phyloP scores from a whole-genome alignment of 2,113 vertebrate genomes.

The Geothlypis trichas region DNA sequence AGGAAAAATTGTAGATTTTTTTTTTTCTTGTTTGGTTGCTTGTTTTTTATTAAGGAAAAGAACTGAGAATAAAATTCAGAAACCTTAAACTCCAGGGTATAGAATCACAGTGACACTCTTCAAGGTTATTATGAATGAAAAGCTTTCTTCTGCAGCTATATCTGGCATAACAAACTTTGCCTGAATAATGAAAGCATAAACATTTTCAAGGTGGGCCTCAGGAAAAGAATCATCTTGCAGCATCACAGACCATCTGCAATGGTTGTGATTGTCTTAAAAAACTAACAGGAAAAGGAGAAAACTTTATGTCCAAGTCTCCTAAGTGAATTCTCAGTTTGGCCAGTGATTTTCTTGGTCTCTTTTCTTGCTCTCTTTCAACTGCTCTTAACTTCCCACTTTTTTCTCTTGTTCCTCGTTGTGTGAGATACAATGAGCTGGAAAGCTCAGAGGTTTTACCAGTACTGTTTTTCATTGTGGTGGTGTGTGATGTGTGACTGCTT shows the following conservation, averaged over 20 bases:
- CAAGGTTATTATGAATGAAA: background rate
- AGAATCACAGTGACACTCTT: background rate
- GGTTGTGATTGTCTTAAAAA: background rate
- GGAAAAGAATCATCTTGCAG: background rate
- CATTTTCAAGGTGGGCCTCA: background rate
- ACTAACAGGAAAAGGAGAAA: background rate
- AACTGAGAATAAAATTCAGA: background rate
- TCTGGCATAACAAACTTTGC: background rate
- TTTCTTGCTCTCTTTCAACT: fast-evolving
- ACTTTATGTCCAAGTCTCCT: background rate
- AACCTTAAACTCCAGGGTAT: background rate
- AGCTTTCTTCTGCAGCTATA: background rate
- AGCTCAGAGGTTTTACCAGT: background rate
- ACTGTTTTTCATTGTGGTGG: background rate
- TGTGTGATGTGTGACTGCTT: background rate
- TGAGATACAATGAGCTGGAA: background rate
- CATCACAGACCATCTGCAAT: background rate
- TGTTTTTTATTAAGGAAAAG: background rate
- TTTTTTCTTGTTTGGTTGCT: background rate
- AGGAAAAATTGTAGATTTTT: background rate
- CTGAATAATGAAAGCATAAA: background rate
- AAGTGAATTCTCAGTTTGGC: background rate
- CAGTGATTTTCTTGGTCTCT: background rate
- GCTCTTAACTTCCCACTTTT: background rate
- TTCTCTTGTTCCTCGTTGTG: background rate